These are phyloP conservation scores for Drosophila carrolli DNA, from an alignment of 1,140 invertebrate species.

Conservation along the genomic window DNA sequence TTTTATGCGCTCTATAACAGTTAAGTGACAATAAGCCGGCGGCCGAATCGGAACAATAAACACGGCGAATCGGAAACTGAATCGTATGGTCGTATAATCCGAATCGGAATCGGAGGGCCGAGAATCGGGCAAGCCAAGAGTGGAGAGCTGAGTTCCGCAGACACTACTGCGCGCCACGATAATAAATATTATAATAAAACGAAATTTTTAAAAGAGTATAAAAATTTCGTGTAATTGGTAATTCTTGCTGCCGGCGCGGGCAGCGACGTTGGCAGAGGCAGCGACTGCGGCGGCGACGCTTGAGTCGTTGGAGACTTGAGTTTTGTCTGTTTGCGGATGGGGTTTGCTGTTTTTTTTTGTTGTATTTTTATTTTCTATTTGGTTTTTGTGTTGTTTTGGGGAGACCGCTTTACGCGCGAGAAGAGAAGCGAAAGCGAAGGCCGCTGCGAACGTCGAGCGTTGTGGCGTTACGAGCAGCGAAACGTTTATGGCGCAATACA, in stretches of 20 bases:
- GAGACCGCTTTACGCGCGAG: conserved; percentile 41
- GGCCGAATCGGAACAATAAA: conserved; percentile 67
- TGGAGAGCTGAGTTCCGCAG: conserved; percentile 76
- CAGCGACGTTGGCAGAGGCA: conserved; percentile 50
- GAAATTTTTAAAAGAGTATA: conserved; percentile 85
- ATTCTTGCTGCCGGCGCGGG: conserved; percentile 79
- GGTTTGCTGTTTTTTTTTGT: conserved; percentile 31
- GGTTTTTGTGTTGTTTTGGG: conserved; percentile 38
- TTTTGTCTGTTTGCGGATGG: conserved; percentile 54
- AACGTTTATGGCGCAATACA: conserved; percentile 85
- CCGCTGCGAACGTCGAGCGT: conserved; percentile 82
- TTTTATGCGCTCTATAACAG: conserved; percentile 73
- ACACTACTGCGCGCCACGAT: conserved; percentile 84
- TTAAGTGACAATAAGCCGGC: conserved; percentile 82
- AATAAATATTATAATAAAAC: conserved; percentile 85
- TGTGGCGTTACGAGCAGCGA: conserved; percentile 84
- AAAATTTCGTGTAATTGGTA: conserved; percentile 85
- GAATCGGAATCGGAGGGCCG: conserved; percentile 41
- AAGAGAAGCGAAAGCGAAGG: conserved; percentile 37
- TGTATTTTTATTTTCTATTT: conserved; percentile 14
- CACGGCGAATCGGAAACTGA: conserved; percentile 47
- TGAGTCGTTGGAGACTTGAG: conserved; percentile 65
- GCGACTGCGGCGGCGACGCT: conserved; percentile 35
- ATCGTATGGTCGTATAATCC: conserved; percentile 34
- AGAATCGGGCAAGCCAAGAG: conserved; percentile 43